These are phyloP conservation scores for Columba janthina DNA, from an alignment of 2,113 vertebrate species.

Conservation along the genomic window DNA sequence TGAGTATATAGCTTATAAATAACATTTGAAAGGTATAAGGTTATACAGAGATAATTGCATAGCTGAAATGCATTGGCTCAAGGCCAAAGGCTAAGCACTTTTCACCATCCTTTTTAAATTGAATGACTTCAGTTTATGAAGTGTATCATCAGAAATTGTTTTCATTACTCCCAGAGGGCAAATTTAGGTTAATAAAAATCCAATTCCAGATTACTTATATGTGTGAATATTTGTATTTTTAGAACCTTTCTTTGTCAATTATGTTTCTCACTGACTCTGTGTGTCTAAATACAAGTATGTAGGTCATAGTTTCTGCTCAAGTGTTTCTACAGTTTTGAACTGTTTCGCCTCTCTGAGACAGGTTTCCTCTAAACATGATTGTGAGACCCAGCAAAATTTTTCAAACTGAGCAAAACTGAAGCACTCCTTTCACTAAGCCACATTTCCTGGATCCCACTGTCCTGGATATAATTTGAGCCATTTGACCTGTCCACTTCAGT, in stretches of 20 bases:
- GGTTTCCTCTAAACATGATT: background rate
- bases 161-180: slow-evolving; percentile 35
- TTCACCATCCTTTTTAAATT: slow-evolving; percentile 9
- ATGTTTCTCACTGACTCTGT: background rate
- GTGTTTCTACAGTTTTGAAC: background rate
- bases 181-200: slow-evolving; percentile 61
- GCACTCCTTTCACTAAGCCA: background rate
- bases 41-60: slow-evolving; percentile 51
- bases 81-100: slow-evolving; percentile 38
- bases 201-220: background rate
- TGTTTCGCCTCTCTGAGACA: background rate
- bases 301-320: background rate
- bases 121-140: slow-evolving; percentile 47
- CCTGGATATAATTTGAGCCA: background rate
- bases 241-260: background rate
- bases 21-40: slow-evolving; percentile 18
- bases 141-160: slow-evolving; percentile 27
- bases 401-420: background rate
- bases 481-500: background rate
- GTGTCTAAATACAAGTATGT: rapidly evolving
- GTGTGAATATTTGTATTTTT: slow-evolving; percentile 35
- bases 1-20: slow-evolving; percentile 33
- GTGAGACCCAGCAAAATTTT: background rate
- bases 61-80: slow-evolving; percentile 33
- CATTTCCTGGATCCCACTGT: rapidly evolving